Percentiles rank a stretch among this genome's conserved stretches.
Conservation (phyloP, 2,113 vertebrate genomes). For the Edolisoma coerulescens region DNA sequence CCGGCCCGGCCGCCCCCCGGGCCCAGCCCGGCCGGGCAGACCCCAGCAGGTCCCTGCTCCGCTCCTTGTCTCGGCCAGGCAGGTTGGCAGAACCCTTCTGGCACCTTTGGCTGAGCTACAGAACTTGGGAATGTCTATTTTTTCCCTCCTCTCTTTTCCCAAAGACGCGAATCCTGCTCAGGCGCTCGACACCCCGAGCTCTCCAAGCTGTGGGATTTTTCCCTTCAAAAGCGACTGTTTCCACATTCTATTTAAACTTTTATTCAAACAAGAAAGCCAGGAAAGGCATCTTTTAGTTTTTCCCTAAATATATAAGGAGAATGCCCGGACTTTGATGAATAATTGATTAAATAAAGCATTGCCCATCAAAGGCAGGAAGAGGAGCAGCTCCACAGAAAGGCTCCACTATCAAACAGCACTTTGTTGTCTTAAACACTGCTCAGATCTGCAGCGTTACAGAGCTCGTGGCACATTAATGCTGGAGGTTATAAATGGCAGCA, state of each 20-base stretch:
- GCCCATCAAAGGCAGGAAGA: constrained; percentile 98
- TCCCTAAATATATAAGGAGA: constrained; percentile 88
- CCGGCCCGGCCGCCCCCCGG: background rate
- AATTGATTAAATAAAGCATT: constrained; percentile 96
- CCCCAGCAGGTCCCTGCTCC: constrained; percentile 31
- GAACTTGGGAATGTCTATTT: background rate
- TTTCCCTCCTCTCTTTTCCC: background rate
- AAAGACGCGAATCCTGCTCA: background rate
- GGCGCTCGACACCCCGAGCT: constrained; percentile 14
- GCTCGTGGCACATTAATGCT: constrained; percentile 67
- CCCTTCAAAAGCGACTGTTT: constrained; percentile 63
- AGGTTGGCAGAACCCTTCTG: background rate
- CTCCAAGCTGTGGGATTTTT: background rate
- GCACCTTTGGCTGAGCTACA: background rate
- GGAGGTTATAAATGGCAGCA: constrained; percentile 66
- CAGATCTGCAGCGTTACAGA: constrained; percentile 75
- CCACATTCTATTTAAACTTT: constrained; percentile 73
- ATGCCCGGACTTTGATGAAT: constrained; percentile 97
- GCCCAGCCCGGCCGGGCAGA: constrained; percentile 38
- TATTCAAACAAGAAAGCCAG: constrained; percentile 80
- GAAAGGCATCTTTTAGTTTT: constrained; percentile 87
- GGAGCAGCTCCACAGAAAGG: constrained; percentile 83
- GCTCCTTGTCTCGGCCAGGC: background rate
- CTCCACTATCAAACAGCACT: constrained; percentile 90
- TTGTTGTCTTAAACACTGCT: constrained; percentile 94